These are phyloP conservation scores for Aphidius colemani DNA, from an alignment of 2,888 invertebrate genomes.

Conservation along the genomic window DNA sequence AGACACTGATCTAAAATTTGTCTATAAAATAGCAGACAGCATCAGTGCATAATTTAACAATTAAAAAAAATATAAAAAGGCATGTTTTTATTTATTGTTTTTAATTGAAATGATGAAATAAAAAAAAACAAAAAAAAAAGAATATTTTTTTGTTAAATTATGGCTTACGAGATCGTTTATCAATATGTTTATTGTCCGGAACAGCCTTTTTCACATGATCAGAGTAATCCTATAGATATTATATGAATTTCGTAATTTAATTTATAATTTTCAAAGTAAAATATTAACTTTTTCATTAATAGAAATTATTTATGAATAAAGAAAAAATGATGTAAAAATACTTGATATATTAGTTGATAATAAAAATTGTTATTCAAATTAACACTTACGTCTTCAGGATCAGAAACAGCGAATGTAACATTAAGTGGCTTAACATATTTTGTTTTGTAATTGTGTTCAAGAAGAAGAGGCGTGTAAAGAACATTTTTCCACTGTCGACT, in stretches of 20 bases:
- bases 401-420: slow-evolving; percentile 86
- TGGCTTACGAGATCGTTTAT: slow-evolving; percentile 42
- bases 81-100: no score
- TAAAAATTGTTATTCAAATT: slow-evolving; percentile 24
- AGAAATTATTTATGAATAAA: not conserved
- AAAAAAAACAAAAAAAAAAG: slow-evolving; percentile 4
- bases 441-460: slow-evolving; percentile 87
- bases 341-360: not conserved
- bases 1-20: no score
- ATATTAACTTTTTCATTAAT: not conserved
- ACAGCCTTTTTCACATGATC: slow-evolving; percentile 39
- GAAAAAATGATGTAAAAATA: not conserved
- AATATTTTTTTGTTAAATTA: not conserved
- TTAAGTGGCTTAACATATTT: slow-evolving; percentile 82
- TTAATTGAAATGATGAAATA: no score
- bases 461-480: slow-evolving; percentile 86
- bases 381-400: slow-evolving; percentile 74
- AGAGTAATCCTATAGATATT: slow-evolving; percentile 40
- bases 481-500: slow-evolving; percentile 97
- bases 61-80: no score
- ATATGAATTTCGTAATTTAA: slow-evolving; percentile 28
- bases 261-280: not conserved
- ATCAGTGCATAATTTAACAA: no score
- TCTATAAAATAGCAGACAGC: no score
- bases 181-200: slow-evolving; percentile 37